Base-by-base conservation (phyloP, 2,888 invertebrate species). In the Acanthosepion esculentum region DNA sequence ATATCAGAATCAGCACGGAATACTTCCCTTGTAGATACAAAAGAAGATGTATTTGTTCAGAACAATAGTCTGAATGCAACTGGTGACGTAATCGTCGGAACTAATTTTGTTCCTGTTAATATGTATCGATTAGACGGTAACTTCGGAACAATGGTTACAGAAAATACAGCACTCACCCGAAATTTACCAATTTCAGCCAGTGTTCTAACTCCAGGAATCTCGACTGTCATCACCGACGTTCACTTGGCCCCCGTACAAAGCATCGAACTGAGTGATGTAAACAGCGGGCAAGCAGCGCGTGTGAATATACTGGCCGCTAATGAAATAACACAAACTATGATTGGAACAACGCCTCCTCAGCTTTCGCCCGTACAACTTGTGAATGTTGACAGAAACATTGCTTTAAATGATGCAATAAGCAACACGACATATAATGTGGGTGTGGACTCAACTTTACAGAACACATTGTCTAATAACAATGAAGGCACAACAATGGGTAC, bases 381-480 rank as follows among this genome's bases (percentile, higher is more conserved):
- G n/a, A 78, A n/a, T 78, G 5, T 78, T n/a, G 78, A 78, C 18
- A n/a, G n/a, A 78, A 78, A 78, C 78, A 78, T 33, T n/a, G 12
- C 78, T 59, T 59, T 59, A 20, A 59, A 59, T 59, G 59, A 59
- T 23, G 59, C 59, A 59, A 59, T 59, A 78, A 78, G 12, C n/a
- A 78, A n/a, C 4, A 78, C n/a, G 2, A 18, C 78, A n/a, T n/a
- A 78, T 15, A n/a, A 15, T 78, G 78, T 78, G 33, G 78, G 78
- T 78, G 78, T 78, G 78, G 78, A 78, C n/a, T 78, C 78, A 78
- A 12, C n/a, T 78, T 78, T n/a, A 78, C 78, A 78, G 15, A 33
- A 78, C n/a, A n/a, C 78, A 78, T 78, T 78, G 78, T 78, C n/a
- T 78, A 78, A n/a, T 12, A 78, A 78, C 78, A 78, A 78, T 78